A percentile compares a stretch with the other conserved stretches of the same genome.
phyloP scores from a whole-genome alignment of 2,113 vertebrate genomes.

The Corythornis vintsioides region DNA sequence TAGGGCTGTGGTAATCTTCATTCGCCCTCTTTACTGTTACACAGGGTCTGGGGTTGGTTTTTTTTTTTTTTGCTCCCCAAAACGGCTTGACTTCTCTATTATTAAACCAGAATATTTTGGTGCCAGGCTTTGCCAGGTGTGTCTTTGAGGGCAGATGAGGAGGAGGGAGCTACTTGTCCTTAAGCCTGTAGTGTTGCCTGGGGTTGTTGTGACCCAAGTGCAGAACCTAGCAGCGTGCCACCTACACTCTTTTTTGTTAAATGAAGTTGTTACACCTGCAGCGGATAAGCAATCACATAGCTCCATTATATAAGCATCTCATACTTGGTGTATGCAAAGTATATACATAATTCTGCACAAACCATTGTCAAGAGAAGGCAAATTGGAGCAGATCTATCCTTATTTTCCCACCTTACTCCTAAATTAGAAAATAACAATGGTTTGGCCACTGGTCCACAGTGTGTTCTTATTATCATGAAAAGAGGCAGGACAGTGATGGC shows the following conservation, averaged over 20 bases:
- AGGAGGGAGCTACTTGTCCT: not conserved
- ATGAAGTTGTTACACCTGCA: not conserved
- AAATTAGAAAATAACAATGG: not conserved
- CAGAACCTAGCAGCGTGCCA: too few species aligned
- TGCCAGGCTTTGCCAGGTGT: accelerated
- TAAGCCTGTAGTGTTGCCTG: too few species aligned
- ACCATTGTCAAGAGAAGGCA: not conserved
- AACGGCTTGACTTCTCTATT: not conserved
- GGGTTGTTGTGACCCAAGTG: too few species aligned
- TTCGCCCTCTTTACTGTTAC: not conserved
- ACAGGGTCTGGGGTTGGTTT: not conserved
- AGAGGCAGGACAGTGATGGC: not conserved
- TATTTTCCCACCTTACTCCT: not conserved
- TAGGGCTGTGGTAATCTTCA: not conserved
- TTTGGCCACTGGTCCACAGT: not conserved
- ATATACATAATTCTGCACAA: not conserved
- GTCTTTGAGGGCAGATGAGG: too few species aligned
- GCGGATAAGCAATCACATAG: not conserved
- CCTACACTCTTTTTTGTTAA: too few species aligned
- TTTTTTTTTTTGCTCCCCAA: not conserved
- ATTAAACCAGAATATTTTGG: not conserved
- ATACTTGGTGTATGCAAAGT: not conserved
- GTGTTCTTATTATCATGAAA: not conserved
- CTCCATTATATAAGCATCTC: too few species aligned
- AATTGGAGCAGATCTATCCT: not conserved